phyloP scores from a whole-genome alignment of 2,888 invertebrate species.

The Andrena haemorrhoa region DNA sequence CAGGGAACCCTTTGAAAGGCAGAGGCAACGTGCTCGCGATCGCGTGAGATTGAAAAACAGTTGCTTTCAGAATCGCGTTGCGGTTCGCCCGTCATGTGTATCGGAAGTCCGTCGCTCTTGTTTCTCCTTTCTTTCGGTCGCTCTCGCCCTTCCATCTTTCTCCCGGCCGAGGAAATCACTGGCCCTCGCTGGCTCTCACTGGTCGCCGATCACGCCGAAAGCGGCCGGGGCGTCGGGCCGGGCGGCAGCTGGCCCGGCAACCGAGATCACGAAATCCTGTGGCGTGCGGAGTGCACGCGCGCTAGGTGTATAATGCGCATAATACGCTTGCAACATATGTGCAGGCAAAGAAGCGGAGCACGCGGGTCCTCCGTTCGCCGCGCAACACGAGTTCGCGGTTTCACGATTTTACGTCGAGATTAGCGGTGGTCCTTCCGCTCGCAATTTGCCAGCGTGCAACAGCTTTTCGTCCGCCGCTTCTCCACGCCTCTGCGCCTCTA shows the following conservation, averaged over 20 bases:
- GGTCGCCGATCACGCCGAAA: conserved; percentile 72
- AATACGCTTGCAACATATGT: conserved; percentile 62
- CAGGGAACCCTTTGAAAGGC: conserved; percentile 5
- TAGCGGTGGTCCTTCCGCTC: conserved; percentile 32
- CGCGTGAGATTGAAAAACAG: conserved; percentile 50
- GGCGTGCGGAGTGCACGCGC: conserved; percentile 25
- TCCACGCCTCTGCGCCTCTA: too few species aligned
- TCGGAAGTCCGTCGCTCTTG: conserved; percentile 67
- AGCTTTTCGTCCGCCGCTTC: too few species aligned
- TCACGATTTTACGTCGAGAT: conserved; percentile 62
- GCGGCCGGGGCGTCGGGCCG: conserved; percentile 66
- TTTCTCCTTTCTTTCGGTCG: conserved; percentile 9
- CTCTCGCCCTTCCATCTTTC: conserved; percentile 25
- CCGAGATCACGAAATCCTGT: conserved; percentile 67
- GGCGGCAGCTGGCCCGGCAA: conserved; percentile 71
- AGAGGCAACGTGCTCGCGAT: conserved; percentile 10
- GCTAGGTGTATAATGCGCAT: conserved; percentile 45
- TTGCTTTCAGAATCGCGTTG: conserved; percentile 75
- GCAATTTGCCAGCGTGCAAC: background rate
- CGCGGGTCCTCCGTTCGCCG: conserved; percentile 24
- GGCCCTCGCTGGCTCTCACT: conserved; percentile 45
- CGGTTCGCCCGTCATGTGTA: conserved; percentile 80
- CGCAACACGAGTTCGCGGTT: conserved; percentile 59
- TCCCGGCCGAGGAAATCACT: conserved; percentile 72
- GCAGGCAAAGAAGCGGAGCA: conserved; percentile 32